Conservation (phyloP, 1,140 invertebrate genomes). For the Bombus turneri region DNA sequence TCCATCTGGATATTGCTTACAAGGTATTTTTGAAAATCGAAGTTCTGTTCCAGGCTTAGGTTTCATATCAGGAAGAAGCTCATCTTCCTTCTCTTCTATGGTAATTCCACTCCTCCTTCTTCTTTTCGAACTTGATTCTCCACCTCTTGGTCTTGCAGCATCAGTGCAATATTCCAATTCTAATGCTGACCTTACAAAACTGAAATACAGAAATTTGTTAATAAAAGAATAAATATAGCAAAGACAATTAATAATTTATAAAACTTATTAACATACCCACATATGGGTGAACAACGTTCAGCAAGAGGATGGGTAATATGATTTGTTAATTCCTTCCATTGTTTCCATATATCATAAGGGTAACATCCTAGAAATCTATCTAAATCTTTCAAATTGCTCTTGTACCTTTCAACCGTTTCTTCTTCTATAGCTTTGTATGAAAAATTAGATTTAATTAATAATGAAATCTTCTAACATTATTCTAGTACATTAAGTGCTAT, state of each 20-base stretch:
- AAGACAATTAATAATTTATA: background rate
- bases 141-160: conserved; percentile 84
- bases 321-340: conserved; percentile 91
- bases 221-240: background rate
- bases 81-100: conserved; percentile 86
- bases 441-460: conserved; percentile 37
- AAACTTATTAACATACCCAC: conserved; percentile 71
- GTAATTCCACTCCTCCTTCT: conserved; percentile 77
- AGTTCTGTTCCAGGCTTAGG: conserved; percentile 90
- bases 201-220: conserved; percentile 54
- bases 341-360: conserved; percentile 93
- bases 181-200: conserved; percentile 85
- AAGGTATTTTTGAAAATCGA: conserved; percentile 90
- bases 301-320: conserved; percentile 71
- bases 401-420: conserved; percentile 85
- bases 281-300: conserved; percentile 75
- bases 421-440: conserved; percentile 82
- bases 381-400: conserved; percentile 89
- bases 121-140: conserved; percentile 54
- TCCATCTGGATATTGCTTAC: conserved; percentile 89
- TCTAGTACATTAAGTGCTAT: conserved; percentile 35
- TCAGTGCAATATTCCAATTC: conserved; percentile 87
- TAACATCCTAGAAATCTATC: conserved; percentile 94
- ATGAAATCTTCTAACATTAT: background rate
- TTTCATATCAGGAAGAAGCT: conserved; percentile 91